phyloP scores from a whole-genome alignment of 2,888 invertebrate genomes.

The Nemurella pictetii region DNA sequence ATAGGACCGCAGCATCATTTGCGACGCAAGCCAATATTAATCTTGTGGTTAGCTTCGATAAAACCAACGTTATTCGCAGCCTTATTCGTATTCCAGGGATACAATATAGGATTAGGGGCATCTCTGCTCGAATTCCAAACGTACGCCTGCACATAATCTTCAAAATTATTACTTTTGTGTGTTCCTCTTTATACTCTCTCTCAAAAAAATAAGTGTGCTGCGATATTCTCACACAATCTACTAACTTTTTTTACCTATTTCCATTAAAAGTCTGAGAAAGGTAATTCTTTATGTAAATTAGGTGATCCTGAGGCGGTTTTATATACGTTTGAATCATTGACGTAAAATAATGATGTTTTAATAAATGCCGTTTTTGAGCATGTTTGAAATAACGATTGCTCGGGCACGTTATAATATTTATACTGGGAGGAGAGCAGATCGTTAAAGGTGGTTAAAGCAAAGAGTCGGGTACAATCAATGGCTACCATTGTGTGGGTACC shows the following conservation, averaged over 20 bases:
- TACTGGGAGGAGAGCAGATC: neutral
- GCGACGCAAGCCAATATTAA: neutral
- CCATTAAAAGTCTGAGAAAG: neutral
- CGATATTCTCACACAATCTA: neutral
- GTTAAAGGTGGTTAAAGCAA: no score
- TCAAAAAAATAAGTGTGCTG: neutral
- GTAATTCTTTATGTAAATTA: neutral
- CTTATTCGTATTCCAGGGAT: neutral
- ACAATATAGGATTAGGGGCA: neutral
- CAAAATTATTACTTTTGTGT: neutral
- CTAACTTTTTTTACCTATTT: neutral
- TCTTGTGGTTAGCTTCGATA: neutral
- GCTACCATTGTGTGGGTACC: neutral
- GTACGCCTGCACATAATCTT: neutral
- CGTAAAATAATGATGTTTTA: neutral
- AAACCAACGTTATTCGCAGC: neutral
- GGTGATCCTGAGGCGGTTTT: neutral
- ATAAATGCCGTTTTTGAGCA: neutral
- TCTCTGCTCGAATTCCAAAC: neutral
- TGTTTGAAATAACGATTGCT: neutral
- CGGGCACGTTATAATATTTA: neutral
- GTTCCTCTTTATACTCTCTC: neutral
- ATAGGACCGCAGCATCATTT: neutral
- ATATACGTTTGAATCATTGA: neutral
- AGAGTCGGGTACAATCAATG: neutral